Percentiles rank a stretch among this genome's conserved stretches.
Evolutionary conservation across 2,113 vertebrate species (phyloP).

Genomic region (Herpailurus yagouaroundi): DNA sequence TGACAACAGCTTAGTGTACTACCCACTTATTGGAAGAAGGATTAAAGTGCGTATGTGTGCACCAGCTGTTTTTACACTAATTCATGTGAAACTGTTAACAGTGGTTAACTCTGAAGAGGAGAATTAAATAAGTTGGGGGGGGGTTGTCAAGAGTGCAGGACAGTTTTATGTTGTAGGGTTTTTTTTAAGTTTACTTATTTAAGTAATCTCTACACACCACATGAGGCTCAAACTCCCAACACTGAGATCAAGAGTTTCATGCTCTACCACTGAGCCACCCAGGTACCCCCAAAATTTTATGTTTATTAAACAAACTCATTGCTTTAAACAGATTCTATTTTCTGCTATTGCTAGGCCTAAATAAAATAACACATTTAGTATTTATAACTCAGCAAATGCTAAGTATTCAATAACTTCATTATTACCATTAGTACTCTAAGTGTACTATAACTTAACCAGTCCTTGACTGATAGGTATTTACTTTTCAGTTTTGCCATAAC

Average conservation of each 20-base stretch:
- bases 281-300: not conserved
- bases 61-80: not conserved
- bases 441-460: not conserved
- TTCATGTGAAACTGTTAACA: not conserved
- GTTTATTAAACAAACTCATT: not conserved
- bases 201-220: not conserved
- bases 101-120: not conserved
- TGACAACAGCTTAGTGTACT: not conserved
- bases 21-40: not conserved
- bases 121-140: not conserved
- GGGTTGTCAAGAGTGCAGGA: not conserved
- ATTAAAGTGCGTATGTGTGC: not conserved
- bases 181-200: not conserved
- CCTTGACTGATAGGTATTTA: not conserved
- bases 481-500: not conserved
- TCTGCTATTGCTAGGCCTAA: not conserved
- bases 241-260: not conserved
- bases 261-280: not conserved
- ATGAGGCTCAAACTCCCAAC: not conserved
- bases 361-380: not conserved
- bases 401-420: not conserved
- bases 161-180: not conserved
- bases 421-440: not conserved
- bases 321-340: not conserved
- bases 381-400: not conserved